Percentiles rank a stretch among this genome's conserved stretches.
Evolutionary conservation across 2,113 vertebrate species (phyloP).

Genomic region (Nymphicus hollandicus): DNA sequence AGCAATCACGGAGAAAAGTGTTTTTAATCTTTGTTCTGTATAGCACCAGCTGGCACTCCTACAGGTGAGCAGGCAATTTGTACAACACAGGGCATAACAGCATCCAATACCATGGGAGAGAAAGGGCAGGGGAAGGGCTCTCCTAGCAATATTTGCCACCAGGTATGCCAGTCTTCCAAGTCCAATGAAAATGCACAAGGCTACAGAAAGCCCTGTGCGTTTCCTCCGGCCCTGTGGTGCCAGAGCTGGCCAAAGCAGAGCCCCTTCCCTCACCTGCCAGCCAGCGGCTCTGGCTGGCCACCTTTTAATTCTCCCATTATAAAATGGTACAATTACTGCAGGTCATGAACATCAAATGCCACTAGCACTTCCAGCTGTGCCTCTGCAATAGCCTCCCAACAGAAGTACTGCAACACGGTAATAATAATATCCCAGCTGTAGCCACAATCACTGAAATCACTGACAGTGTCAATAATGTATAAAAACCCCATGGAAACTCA

Average conservation of each 20-base stretch:
- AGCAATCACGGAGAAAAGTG: background rate
- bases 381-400: constrained; percentile 64
- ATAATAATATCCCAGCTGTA: constrained; percentile 74
- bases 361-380: constrained; percentile 73
- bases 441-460: constrained; percentile 72
- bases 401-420: constrained; percentile 63
- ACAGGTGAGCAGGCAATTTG: background rate
- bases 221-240: background rate
- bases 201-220: background rate
- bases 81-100: background rate
- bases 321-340: constrained; percentile 68
- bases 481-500: constrained; percentile 69
- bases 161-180: background rate
- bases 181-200: background rate
- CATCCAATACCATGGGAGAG: background rate
- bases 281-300: background rate
- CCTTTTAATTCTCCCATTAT: constrained; percentile 52
- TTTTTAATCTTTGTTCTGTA: background rate
- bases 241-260: background rate
- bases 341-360: constrained; percentile 74
- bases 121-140: background rate
- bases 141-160: rapidly evolving
- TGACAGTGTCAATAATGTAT: constrained; percentile 64
- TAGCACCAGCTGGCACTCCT: background rate
- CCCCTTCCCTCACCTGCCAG: background rate